These are phyloP conservation scores for Phyllopteryx taeniolatus DNA, from an alignment of 2,113 vertebrate species.

Conservation along the genomic window DNA sequence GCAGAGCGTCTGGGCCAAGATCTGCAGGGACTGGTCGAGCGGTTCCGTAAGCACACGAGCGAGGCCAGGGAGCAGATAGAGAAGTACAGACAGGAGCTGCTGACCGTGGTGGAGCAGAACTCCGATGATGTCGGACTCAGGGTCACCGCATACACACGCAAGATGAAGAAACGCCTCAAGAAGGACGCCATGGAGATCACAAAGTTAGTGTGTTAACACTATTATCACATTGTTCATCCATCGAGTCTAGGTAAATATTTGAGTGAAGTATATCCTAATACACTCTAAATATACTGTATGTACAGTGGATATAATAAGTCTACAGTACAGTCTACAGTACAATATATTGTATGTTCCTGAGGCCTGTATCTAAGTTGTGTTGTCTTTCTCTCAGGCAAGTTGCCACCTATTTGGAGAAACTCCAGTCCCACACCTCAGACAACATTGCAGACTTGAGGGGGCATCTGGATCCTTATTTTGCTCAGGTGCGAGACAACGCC, in stretches of 20 bases:
- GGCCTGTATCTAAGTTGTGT: background rate
- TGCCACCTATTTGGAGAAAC: constrained; percentile 43
- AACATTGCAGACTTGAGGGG: constrained; percentile 47
- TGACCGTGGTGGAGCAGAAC: constrained; percentile 71
- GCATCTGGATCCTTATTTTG: constrained; percentile 58
- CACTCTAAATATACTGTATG: background rate
- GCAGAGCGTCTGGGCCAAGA: constrained; percentile 51
- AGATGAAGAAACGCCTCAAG: constrained; percentile 74
- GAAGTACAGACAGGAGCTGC: constrained; percentile 66
- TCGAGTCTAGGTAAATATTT: too few relatives aligned
- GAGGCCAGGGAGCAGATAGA: constrained; percentile 52
- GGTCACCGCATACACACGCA: constrained; percentile 61
- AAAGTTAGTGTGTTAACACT: constrained; percentile 47
- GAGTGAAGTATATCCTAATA: too few relatives aligned
- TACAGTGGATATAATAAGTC: background rate
- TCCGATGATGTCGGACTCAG: constrained; percentile 49
- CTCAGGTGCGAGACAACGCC: constrained; percentile 59
- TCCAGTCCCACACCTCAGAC: constrained; percentile 43
- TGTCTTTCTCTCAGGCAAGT: constrained; percentile 47
- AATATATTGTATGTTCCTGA: background rate
- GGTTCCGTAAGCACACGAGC: constrained; percentile 59
- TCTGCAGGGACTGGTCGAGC: constrained; percentile 45
- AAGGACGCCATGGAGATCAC: constrained; percentile 73
- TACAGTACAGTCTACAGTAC: background rate
- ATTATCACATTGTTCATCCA: background rate